These are phyloP conservation scores for Chromobotia macracanthus DNA, from an alignment of 2,797 vertebrate species.

Conservation along the genomic window DNA sequence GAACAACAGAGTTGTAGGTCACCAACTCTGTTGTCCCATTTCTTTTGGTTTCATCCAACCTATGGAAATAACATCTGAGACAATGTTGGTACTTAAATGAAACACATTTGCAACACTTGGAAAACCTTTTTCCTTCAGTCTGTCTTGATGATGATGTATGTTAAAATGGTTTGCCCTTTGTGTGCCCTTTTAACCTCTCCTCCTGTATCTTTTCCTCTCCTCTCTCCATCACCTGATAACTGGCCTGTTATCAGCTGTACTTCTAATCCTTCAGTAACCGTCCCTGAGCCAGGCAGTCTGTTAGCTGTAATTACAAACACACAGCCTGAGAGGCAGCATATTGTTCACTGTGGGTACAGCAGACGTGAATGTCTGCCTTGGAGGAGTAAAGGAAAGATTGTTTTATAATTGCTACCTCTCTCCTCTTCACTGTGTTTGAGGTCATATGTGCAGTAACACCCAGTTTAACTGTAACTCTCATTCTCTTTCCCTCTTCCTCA, in stretches of 20 bases:
- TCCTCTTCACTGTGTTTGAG: constrained; percentile 23
- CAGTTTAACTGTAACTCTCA: constrained; percentile 40
- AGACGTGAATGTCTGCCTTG: constrained; percentile 17
- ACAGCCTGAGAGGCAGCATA: neutral
- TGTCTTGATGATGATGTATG: neutral
- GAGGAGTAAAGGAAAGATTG: constrained; percentile 8
- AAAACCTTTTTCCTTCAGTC: neutral
- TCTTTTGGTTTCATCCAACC: neutral
- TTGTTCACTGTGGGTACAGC: constrained; percentile 22
- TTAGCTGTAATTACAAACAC: constrained; percentile 42
- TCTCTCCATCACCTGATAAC: constrained; percentile 9
- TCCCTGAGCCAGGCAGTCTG: constrained; percentile 26
- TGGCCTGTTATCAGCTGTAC: constrained; percentile 8
- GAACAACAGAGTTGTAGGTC: neutral
- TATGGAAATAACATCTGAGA: neutral
- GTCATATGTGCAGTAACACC: constrained; percentile 44
- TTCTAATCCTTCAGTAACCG: constrained; percentile 16
- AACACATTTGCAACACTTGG: neutral
- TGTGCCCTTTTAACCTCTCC: constrained; percentile 7
- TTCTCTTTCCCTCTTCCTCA: constrained; percentile 12
- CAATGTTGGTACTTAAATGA: neutral
- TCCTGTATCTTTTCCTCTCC: neutral
- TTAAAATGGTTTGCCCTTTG: neutral
- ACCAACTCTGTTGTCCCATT: neutral
- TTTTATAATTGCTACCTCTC: constrained; percentile 43